Evolutionary conservation across 2,113 vertebrate species (phyloP).

Genomic region (Lampris incognitus): DNA sequence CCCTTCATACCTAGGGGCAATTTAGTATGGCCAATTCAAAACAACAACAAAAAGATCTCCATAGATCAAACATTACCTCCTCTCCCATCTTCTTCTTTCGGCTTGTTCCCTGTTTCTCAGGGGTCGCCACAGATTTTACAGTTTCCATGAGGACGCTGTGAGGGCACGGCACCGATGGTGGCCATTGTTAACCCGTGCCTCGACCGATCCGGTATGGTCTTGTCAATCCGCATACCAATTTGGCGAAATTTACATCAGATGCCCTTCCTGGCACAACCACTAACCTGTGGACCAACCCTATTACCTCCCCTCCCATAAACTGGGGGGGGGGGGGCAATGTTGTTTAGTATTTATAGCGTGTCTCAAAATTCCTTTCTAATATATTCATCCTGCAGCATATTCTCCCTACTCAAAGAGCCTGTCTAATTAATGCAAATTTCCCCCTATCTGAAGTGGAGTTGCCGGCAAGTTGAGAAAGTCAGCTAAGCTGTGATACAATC

Average conservation of each 20-base stretch:
- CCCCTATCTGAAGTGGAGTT: conserved; percentile 69
- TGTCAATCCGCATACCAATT: too few relatives aligned
- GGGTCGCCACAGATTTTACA: too few relatives aligned
- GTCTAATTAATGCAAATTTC: conserved; percentile 83
- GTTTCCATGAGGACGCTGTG: too few relatives aligned
- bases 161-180: too few relatives aligned
- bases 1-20: too few relatives aligned
- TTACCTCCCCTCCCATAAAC: too few relatives aligned
- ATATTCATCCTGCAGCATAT: conserved; percentile 72
- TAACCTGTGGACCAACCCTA: too few relatives aligned
- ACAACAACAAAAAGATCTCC: neutral
- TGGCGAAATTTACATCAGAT: too few relatives aligned
- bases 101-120: neutral
- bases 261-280: too few relatives aligned
- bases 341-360: conserved; percentile 70
- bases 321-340: conserved; percentile 35
- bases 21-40: too few relatives aligned
- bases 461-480: conserved; percentile 80
- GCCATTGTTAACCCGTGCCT: too few relatives aligned
- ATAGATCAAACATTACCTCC: conserved; percentile 4
- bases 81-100: conserved; percentile 13
- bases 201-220: too few relatives aligned
- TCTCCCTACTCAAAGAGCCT: conserved; percentile 66
- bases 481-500: conserved; percentile 73
- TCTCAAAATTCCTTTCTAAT: conserved; percentile 58